A percentile compares a stretch with the other conserved stretches of the same genome.
These are phyloP conservation scores for Aromia moschata DNA, from an alignment of 2,888 invertebrate genomes.

Conservation along the genomic window DNA sequence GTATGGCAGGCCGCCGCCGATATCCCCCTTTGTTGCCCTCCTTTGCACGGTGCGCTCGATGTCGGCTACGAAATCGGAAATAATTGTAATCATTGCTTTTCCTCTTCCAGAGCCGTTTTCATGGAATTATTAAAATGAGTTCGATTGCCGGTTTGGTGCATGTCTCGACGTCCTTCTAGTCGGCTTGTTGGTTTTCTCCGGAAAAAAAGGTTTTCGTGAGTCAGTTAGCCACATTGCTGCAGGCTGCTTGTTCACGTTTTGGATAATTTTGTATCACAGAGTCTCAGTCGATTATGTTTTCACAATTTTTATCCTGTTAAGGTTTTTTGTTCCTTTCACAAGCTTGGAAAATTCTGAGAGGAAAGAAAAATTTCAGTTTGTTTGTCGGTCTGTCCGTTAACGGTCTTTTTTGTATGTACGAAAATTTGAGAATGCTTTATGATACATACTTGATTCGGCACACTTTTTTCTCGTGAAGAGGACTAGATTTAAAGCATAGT, in stretches of 20 bases:
- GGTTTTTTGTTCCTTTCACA: too few relatives aligned
- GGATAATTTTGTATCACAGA: neutral
- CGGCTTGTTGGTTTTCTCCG: neutral
- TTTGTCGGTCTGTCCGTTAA: too few relatives aligned
- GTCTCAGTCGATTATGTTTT: neutral
- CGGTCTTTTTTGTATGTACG: too few relatives aligned
- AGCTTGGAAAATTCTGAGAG: too few relatives aligned
- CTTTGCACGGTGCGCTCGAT: neutral
- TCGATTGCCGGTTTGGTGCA: neutral
- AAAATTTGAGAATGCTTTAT: too few relatives aligned
- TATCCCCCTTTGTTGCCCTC: neutral
- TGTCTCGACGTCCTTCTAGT: neutral
- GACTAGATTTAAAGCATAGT: too few relatives aligned
- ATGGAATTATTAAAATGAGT: neutral
- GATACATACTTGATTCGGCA: too few relatives aligned
- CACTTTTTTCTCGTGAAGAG: too few relatives aligned
- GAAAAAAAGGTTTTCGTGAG: neutral
- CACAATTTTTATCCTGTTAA: too few relatives aligned
- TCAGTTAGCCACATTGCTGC: neutral
- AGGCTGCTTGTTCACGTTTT: neutral
- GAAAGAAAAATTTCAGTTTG: too few relatives aligned
- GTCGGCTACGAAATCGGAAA: neutral
- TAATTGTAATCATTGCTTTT: neutral
- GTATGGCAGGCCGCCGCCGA: neutral
- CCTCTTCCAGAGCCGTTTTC: neutral